Base-by-base conservation (phyloP, 2,888 invertebrate genomes). In the Iselma pallidipennis region DNA sequence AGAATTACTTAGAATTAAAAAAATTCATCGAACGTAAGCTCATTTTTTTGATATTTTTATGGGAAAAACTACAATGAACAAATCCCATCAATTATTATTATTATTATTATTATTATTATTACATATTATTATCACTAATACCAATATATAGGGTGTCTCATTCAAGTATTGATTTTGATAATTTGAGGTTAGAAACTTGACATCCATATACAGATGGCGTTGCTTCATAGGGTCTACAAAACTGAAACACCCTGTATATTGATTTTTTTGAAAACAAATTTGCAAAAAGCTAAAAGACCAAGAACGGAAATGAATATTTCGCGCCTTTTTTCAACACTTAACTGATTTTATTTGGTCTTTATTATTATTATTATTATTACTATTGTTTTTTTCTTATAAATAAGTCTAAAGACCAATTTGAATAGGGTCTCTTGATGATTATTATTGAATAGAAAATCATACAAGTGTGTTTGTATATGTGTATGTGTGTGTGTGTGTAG, bases 1-100 rank as follows among this genome's bases (percentile, higher is more conserved):
- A 49, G 48, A 33, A 51, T 51, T 62, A 58, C 62, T 50, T 42
- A 59, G 62, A 62, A n/a, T n/a, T n/a, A n/a, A n/a, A 62, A 61
- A 59, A 58, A 52, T 19, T 50, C 16, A 53, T 62, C 51, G 16
- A 19, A 55, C 54, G 62, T 62, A 62, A 62, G 62, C 62, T 50
- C 12, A 62, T 62, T 62, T 58, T 33, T 33, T 33, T 33, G 4
- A 26, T 26, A 33, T 14, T 14, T 37, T 25, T 62, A 58, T 62
- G 62, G 58, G 62, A 62, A 62, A 58, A 61, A 54, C 31, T 37
- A 50, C 49, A 57, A 57, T 61, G 53, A 61, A 55, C 12, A 48
- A 49, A 26, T 16, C 49, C n/a, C 14, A 16, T 49, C 19, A 26
- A 49, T 3, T 10, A 31, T 31, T 12, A 31, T 28, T 31, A n/a